phyloP scores from a whole-genome alignment of 2,888 invertebrate species.

The Amphipoea lucens region DNA sequence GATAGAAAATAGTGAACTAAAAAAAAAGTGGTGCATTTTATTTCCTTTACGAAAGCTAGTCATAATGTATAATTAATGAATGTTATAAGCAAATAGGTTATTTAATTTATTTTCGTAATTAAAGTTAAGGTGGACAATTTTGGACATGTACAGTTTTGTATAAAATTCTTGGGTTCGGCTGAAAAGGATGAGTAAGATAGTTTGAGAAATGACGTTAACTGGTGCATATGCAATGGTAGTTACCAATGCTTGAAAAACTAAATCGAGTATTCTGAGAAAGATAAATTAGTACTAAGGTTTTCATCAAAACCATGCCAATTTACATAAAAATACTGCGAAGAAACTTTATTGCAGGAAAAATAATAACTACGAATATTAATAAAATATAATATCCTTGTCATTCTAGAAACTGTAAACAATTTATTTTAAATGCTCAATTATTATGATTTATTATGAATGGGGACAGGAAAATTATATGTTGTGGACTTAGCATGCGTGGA shows the following conservation, averaged over 20 bases:
- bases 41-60: slow-evolving; percentile 85
- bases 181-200: neutral
- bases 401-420: slow-evolving; percentile 17
- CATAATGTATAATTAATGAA: slow-evolving; percentile 79
- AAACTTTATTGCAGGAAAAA: slow-evolving; percentile 5
- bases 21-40: slow-evolving; percentile 82
- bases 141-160: slow-evolving; percentile 43
- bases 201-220: slow-evolving; percentile 49
- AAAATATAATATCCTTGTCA: neutral
- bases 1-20: slow-evolving; percentile 73
- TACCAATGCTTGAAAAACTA: neutral
- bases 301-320: neutral
- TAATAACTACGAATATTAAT: slow-evolving; percentile 5
- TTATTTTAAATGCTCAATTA: slow-evolving; percentile 19
- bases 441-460: slow-evolving; percentile 35
- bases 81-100: slow-evolving; percentile 71
- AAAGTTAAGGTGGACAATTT: slow-evolving; percentile 51
- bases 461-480: slow-evolving; percentile 55
- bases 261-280: neutral
- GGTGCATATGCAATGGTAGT: neutral
- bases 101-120: slow-evolving; percentile 76
- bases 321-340: neutral
- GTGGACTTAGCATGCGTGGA: slow-evolving; percentile 20
- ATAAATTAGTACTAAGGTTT: neutral
- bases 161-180: slow-evolving; percentile 34